Percentiles rank a stretch among this genome's conserved stretches.
phyloP scores from a whole-genome alignment of 2,888 invertebrate genomes.

The Mamestra brassicae region DNA sequence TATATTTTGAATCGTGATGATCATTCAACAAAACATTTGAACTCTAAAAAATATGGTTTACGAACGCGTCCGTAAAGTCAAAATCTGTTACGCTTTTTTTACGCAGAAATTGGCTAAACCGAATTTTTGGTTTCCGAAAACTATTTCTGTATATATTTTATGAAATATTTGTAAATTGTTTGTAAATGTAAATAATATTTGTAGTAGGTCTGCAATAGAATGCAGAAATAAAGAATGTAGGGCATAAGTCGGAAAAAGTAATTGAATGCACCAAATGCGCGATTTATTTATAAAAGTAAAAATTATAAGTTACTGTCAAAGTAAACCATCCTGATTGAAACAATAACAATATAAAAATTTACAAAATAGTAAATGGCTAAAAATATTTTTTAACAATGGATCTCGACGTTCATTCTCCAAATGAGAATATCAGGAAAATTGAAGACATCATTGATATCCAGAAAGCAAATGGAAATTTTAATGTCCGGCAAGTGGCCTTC shows the following conservation, averaged over 20 bases:
- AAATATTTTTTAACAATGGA: constrained; percentile 75
- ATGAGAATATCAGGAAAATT: constrained; percentile 82
- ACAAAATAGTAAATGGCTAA: constrained; percentile 71
- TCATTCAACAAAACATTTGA: not conserved
- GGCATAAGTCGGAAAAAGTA: not conserved
- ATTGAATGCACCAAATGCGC: constrained; percentile 2
- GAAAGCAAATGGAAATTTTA: constrained; percentile 83
- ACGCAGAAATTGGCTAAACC: constrained; percentile 6
- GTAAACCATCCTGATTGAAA: constrained; percentile 73
- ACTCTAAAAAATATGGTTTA: not conserved
- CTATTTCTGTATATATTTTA: not conserved
- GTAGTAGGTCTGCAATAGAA: not conserved
- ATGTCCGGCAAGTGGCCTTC: constrained; percentile 82
- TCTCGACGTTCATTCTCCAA: constrained; percentile 66
- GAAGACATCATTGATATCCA: constrained; percentile 87
- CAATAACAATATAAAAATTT: constrained; percentile 70
- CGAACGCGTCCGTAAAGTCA: constrained; percentile 33
- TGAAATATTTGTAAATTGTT: not conserved
- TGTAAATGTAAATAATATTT: too few species aligned
- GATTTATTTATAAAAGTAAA: constrained; percentile 46
- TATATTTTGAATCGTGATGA: not conserved
- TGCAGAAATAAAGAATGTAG: not conserved
- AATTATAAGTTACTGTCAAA: constrained; percentile 64
- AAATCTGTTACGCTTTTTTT: constrained; percentile 9
- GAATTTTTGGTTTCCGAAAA: not conserved